phyloP scores from a whole-genome alignment of 2,113 vertebrate genomes.

The Raphicerus campestris region DNA sequence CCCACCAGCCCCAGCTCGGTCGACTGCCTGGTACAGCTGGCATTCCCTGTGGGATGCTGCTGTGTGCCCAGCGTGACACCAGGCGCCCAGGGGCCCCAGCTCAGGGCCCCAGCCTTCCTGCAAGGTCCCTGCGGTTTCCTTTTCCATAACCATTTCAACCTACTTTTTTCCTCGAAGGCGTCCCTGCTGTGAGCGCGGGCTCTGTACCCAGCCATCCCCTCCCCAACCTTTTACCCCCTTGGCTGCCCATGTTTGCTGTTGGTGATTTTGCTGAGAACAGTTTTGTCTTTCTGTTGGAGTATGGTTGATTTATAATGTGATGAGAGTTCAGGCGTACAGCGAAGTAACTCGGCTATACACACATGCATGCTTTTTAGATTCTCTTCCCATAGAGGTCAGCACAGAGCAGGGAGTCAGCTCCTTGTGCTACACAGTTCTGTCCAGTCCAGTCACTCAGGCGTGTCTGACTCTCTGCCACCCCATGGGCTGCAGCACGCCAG shows the following conservation, averaged over 20 bases:
- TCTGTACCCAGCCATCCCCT: neutral
- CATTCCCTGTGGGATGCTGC: neutral
- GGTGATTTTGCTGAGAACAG: neutral
- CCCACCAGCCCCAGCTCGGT: fast-evolving
- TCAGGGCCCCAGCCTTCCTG: neutral
- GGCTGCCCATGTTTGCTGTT: neutral
- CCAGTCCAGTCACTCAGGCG: neutral
- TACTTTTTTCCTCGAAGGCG: neutral
- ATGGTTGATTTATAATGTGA: neutral
- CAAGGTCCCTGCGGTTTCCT: neutral
- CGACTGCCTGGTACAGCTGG: fast-evolving
- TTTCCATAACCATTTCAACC: neutral
- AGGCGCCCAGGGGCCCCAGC: neutral
- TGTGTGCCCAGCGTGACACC: neutral
- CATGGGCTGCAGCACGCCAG: neutral
- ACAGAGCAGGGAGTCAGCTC: neutral
- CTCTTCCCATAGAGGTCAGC: neutral
- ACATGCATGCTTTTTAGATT: neutral
- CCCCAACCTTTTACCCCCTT: neutral
- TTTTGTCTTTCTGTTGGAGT: neutral
- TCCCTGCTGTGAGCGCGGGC: fast-evolving
- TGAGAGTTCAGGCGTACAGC: neutral
- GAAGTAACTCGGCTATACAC: neutral
- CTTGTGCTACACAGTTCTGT: neutral
- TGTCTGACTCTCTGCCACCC: neutral